Conservation (phyloP, 1,140 invertebrate species). For the Zaprionus ghesquierei region DNA sequence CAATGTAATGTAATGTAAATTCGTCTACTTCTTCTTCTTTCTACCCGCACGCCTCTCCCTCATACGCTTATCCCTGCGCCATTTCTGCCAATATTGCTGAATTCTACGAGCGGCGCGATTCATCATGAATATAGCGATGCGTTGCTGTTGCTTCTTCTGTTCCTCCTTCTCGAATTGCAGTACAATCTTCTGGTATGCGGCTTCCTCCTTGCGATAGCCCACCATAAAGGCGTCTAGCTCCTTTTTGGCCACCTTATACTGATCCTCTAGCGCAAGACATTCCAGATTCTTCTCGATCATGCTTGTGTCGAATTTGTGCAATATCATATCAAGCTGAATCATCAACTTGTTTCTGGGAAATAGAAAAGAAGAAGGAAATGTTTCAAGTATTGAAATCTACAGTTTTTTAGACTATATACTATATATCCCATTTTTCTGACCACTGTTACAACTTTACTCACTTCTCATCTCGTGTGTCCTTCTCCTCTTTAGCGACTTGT, state of each 20-base stretch:
- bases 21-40: constrained; percentile 49
- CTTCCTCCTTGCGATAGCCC: constrained; percentile 45
- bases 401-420: no score
- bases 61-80: constrained; percentile 56
- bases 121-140: constrained; percentile 65
- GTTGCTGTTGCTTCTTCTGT: constrained; percentile 47
- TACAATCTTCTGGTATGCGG: constrained; percentile 51
- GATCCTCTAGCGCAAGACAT: constrained; percentile 49
- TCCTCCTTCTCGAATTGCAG: constrained; percentile 58
- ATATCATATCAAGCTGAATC: constrained; percentile 45
- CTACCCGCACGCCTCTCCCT: constrained; percentile 37
- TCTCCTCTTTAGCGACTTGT: constrained; percentile 31
- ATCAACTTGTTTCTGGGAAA: constrained; percentile 58
- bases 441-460: no score
- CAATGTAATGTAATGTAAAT: no score
- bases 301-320: constrained; percentile 46
- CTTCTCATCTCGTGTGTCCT: constrained; percentile 53
- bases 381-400: no score
- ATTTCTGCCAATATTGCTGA: constrained; percentile 63
- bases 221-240: constrained; percentile 57
- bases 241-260: constrained; percentile 48
- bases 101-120: constrained; percentile 65
- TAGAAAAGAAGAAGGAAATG: background rate
- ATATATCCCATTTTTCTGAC: no score
- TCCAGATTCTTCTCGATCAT: constrained; percentile 46